Evolutionary conservation across 2,888 invertebrate genomes (phyloP).

Genomic region (Lysandra bellargus): DNA sequence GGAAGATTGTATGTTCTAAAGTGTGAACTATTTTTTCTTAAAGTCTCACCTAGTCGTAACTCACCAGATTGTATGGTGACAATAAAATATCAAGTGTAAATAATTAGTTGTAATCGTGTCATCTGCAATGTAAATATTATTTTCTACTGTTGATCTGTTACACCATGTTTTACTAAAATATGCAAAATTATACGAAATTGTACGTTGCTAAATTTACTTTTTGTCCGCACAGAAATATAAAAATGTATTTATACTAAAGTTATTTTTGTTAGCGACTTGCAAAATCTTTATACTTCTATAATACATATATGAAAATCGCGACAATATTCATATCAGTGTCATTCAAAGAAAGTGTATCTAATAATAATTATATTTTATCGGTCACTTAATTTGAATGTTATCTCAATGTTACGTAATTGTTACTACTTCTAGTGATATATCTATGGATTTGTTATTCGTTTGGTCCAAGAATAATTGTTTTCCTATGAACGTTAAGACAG

Average conservation of each 20-base stretch:
- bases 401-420: constrained; percentile 34
- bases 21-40: constrained; percentile 31
- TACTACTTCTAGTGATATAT: constrained; percentile 26
- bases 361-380: constrained; percentile 41
- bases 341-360: constrained; percentile 50
- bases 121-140: constrained; percentile 60
- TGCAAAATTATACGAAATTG: neutral
- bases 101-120: constrained; percentile 67
- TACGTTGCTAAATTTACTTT: neutral
- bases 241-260: neutral
- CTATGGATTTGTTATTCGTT: constrained; percentile 36
- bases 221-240: neutral
- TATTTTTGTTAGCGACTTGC: neutral
- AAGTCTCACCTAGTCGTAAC: constrained; percentile 48
- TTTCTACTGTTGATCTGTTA: constrained; percentile 39
- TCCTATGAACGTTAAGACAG: constrained; percentile 52
- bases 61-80: constrained; percentile 77
- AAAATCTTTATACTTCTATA: neutral
- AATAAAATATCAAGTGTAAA: constrained; percentile 77
- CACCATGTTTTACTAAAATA: neutral
- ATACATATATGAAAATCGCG: neutral
- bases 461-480: constrained; percentile 16
- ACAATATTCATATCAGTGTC: constrained; percentile 57
- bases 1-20: constrained; percentile 39
- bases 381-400: constrained; percentile 43